Evolutionary conservation across 2,888 invertebrate species (phyloP), one percentile per base, ranked within the genome.

Genomic region (Eristalinus sepulchralis): DNA sequence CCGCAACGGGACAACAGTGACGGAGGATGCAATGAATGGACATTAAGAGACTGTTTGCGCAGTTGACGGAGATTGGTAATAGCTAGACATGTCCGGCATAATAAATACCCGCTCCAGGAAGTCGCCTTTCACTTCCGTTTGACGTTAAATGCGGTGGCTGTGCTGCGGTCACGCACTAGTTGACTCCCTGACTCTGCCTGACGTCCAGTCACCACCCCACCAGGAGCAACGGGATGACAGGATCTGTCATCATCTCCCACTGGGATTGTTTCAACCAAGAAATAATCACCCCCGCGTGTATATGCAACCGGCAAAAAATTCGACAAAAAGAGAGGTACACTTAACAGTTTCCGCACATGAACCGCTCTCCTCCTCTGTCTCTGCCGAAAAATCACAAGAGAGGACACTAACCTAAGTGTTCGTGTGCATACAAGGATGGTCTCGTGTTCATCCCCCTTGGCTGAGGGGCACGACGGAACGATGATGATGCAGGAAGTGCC

Each of bases 111-210:
- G 57, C 57, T 57, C 57, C 59, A 76, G 76, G 84, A 81, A 71
- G 72, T 72, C 81, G 27, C n/a, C 76, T 62, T n/a, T 77, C 36
- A 85, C 31, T 77, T 82, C 85, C 82, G 85, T 77, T 81, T 82
- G 81, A 72, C 77, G 63, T 77, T 85, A 72, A 77, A 85, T 85
- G 85, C 24, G 81, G 85, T 77, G 47, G 67, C 76, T 57, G 60
- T 57, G 57, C 80, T 81, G 47, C 81, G 85, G 85, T 82, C 85
- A 85, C 85, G 81, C 85, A 82, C 81, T 82, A 68, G 72, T 77
- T 77, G 72, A 73, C 71, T 76, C 47, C 47, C 47, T 47, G n/a
- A 47, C 47, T 39, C 39, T n/a, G 27, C 27, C 27, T 27, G n/a
- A n/a, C 34, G 1, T 9, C 11, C 34, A 36, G 34, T 36, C 34